Percentiles rank a stretch among this genome's conserved stretches.
Conservation (phyloP, 2,888 invertebrate species). For the Ypsolopha scabrella region DNA sequence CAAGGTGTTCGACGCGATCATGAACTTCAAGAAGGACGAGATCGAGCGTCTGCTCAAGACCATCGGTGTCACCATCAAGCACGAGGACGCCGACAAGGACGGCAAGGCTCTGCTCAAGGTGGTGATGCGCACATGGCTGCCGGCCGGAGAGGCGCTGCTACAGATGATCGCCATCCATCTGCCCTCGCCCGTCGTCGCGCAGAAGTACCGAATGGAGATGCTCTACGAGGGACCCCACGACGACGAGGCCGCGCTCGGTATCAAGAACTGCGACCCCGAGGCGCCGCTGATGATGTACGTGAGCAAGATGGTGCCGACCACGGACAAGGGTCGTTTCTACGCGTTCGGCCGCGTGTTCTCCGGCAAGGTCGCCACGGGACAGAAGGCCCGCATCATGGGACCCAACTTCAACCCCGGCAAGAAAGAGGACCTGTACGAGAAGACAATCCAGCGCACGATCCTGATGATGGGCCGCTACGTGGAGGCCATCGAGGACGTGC, state of each 20-base stretch:
- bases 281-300: slow-evolving; percentile 99
- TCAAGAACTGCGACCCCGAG: slow-evolving; percentile 94
- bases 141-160: slow-evolving; percentile 98
- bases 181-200: slow-evolving; percentile 98
- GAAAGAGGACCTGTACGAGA: slow-evolving; percentile 98
- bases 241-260: slow-evolving; percentile 93
- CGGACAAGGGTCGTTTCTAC: slow-evolving; percentile 99
- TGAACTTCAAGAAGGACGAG: slow-evolving; percentile 97
- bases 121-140: slow-evolving; percentile 99
- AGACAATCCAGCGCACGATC: slow-evolving; percentile 99
- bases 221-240: slow-evolving; percentile 98
- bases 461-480: slow-evolving; percentile 99
- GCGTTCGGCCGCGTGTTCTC: slow-evolving; percentile 99
- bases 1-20: slow-evolving; percentile 85
- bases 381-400: slow-evolving; percentile 98
- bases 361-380: slow-evolving; percentile 91
- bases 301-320: slow-evolving; percentile 99
- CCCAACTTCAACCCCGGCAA: slow-evolving; percentile 98
- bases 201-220: slow-evolving; percentile 99
- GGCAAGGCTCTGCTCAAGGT: slow-evolving; percentile 96
- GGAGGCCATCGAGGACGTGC: slow-evolving; percentile 99
- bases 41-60: slow-evolving; percentile 89
- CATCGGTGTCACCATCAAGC: slow-evolving; percentile 90
- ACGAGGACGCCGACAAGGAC: slow-evolving; percentile 96
- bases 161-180: slow-evolving; percentile 99